Evolutionary conservation across 2,113 vertebrate species (phyloP).

Genomic region (Microtus pennsylvanicus): DNA sequence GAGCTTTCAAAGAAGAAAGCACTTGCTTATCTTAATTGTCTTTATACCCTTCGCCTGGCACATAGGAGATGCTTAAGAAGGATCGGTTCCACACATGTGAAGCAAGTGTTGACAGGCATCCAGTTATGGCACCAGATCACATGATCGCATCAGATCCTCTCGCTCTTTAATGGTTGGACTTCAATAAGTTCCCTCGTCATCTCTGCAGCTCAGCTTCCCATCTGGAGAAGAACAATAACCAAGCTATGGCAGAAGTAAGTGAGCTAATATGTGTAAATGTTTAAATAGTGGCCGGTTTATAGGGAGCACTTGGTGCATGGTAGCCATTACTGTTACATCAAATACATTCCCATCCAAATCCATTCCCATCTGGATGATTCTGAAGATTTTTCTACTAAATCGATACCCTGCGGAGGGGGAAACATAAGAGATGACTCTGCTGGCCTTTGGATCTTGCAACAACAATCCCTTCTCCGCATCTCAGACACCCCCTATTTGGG

Average conservation of each 20-base stretch:
- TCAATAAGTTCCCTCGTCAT: not conserved
- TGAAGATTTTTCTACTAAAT: constrained; percentile 31
- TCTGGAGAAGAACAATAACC: not conserved
- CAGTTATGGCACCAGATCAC: not conserved
- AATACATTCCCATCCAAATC: constrained; percentile 5
- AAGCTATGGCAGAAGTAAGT: not conserved
- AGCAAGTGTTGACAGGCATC: not conserved
- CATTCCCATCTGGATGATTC: constrained; percentile 11
- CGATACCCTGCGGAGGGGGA: not conserved
- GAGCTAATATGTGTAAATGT: not conserved
- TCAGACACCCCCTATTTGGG: constrained; percentile 44
- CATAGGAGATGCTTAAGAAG: not conserved
- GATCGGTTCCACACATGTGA: rapidly evolving
- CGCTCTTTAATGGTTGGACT: not conserved
- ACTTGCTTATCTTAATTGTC: not conserved
- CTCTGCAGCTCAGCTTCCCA: not conserved
- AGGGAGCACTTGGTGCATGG: not conserved
- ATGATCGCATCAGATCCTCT: not conserved
- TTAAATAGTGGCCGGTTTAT: not conserved
- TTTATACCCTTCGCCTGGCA: not conserved
- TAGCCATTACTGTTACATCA: not conserved
- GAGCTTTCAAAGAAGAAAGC: not conserved
- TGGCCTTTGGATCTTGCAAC: constrained; percentile 23
- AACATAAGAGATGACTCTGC: not conserved
- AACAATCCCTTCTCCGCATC: not conserved